A percentile compares a stretch with the other conserved stretches of the same genome.
These are phyloP conservation scores for Syncerus caffer DNA, from an alignment of 2,797 vertebrate species.

Conservation along the genomic window DNA sequence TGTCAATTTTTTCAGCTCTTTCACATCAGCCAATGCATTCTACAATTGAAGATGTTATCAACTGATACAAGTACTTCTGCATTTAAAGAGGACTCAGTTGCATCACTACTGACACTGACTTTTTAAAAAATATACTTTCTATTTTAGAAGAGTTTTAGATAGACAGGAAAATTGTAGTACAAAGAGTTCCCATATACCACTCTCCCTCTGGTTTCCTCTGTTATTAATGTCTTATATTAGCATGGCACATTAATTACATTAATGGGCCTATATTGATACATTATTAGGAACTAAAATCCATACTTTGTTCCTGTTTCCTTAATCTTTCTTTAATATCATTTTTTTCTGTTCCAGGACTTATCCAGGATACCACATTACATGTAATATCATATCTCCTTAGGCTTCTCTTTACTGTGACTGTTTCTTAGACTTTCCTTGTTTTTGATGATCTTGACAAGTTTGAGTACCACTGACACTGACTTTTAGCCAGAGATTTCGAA, in stretches of 20 bases:
- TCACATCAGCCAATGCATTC: background rate
- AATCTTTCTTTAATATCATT: background rate
- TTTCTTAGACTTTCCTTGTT: slow-evolving; percentile 19
- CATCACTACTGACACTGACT: background rate
- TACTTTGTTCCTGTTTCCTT: background rate
- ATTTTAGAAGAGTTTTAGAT: slow-evolving; percentile 7
- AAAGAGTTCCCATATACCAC: background rate
- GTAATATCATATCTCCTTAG: background rate
- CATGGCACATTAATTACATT: background rate
- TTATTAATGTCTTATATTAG: background rate
- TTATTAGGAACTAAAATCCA: background rate
- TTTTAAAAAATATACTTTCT: background rate
- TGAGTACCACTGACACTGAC: background rate
- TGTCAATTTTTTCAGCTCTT: background rate
- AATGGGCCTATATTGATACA: background rate
- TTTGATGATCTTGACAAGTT: background rate
- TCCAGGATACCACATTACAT: background rate
- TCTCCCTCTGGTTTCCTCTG: background rate
- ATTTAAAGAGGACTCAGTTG: background rate
- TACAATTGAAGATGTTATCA: background rate
- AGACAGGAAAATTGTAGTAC: background rate
- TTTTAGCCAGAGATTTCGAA: background rate
- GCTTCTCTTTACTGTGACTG: background rate
- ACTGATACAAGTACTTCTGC: background rate
- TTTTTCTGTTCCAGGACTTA: background rate